A percentile compares a stretch with the other conserved stretches of the same genome.
Conservation (phyloP, 2,888 invertebrate species). For the Apocheima hispidaria region DNA sequence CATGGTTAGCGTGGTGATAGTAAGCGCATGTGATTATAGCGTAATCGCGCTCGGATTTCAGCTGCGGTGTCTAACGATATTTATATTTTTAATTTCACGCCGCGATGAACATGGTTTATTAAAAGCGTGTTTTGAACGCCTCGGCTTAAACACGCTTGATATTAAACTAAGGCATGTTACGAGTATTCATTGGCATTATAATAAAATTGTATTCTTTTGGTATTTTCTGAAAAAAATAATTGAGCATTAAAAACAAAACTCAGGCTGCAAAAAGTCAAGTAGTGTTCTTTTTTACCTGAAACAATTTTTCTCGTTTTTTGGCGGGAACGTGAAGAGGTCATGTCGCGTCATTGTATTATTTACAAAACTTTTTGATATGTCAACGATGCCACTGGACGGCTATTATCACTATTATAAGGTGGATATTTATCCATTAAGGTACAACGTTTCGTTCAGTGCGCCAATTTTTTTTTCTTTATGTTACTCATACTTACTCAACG, state of each 20-base stretch:
- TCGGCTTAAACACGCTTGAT: constrained; percentile 15
- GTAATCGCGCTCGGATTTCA: constrained; percentile 61
- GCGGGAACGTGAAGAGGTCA: no score
- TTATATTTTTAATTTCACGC: constrained; percentile 76
- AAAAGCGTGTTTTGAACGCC: constrained; percentile 48
- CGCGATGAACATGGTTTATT: constrained; percentile 52
- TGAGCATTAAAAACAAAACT: background rate
- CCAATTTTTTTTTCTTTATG: no score
- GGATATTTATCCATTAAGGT: no score
- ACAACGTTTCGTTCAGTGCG: no score
- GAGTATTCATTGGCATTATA: background rate
- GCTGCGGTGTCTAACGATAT: constrained; percentile 70
- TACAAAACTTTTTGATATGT: no score
- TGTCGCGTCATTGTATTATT: no score
- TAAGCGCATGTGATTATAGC: constrained; percentile 53
- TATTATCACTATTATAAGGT: no score
- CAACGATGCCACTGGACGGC: no score
- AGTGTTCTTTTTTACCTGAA: no score
- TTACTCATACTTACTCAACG: no score
- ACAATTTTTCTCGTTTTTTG: no score
- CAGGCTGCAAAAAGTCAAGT: background rate
- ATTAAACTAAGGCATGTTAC: constrained; percentile 9
- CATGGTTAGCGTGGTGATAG: constrained; percentile 45
- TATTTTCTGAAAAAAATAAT: background rate
- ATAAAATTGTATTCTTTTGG: background rate